Percentiles rank a stretch among this genome's conserved stretches.
phyloP scores from a whole-genome alignment of 2,113 vertebrate genomes.

The Benthochromis sp. region DNA sequence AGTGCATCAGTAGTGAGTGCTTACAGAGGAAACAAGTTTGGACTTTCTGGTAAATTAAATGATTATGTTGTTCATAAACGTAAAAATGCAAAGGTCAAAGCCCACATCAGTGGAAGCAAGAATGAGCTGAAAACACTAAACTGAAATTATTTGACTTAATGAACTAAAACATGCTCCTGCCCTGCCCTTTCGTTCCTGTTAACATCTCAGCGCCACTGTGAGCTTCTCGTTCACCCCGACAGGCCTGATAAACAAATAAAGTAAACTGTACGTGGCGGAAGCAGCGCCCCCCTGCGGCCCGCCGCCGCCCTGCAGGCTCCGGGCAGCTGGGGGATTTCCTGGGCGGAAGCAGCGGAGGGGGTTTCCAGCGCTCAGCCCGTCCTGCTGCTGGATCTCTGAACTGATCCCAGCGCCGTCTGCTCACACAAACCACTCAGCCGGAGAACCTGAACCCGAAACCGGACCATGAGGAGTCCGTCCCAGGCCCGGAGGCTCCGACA shows the following conservation, averaged over 20 bases:
- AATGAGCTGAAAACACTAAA: neutral
- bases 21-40: neutral
- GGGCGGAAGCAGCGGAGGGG: constrained; percentile 74
- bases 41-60: neutral
- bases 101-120: neutral
- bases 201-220: neutral
- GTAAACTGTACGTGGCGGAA: neutral
- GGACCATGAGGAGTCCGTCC: constrained; percentile 41
- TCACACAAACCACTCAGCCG: neutral
- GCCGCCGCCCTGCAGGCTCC: neutral
- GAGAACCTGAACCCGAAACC: neutral
- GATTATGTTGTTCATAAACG: neutral
- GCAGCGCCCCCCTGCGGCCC: neutral
- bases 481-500: constrained; percentile 19
- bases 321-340: constrained; percentile 74
- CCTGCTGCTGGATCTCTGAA: constrained; percentile 31
- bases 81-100: neutral
- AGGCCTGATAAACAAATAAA: neutral
- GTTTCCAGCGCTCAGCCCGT: constrained; percentile 66
- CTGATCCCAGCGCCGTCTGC: constrained; percentile 1
- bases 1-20: neutral
- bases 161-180: neutral
- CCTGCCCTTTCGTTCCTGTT: neutral
- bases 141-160: neutral
- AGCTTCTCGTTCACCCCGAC: neutral